These are phyloP conservation scores for Macrocentrus cingulum DNA, from an alignment of 1,140 invertebrate species.

Conservation along the genomic window DNA sequence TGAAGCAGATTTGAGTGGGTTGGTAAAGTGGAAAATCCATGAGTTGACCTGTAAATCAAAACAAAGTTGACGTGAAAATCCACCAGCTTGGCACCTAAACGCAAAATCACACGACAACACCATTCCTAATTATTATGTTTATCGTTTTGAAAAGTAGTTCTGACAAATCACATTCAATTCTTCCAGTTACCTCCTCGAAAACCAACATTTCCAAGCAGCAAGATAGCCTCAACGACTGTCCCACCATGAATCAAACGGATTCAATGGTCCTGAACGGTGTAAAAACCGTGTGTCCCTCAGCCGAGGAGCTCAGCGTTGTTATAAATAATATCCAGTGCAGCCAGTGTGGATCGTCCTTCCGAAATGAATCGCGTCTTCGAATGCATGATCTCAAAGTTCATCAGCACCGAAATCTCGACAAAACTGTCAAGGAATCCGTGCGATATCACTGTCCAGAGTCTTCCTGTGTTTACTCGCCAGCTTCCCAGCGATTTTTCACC, in stretches of 20 bases:
- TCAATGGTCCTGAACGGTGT: conserved; percentile 5
- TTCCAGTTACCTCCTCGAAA: too few species aligned
- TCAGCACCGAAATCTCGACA: conserved; percentile 44
- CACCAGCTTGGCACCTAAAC: too few species aligned
- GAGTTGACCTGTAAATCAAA: too few species aligned
- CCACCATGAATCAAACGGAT: conserved; percentile 2
- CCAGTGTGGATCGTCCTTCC: conserved; percentile 48
- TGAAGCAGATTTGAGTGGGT: too few species aligned
- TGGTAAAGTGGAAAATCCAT: too few species aligned
- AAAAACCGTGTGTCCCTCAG: conserved; percentile 48
- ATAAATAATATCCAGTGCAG: conserved; percentile 50
- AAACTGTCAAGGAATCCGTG: conserved; percentile 41
- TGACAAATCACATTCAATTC: too few species aligned
- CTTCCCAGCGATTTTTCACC: conserved; percentile 47
- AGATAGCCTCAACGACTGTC: too few species aligned
- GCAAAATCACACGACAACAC: too few species aligned
- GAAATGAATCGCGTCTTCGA: conserved; percentile 46
- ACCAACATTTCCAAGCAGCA: too few species aligned
- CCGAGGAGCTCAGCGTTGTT: conserved; percentile 51
- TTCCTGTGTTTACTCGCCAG: conserved; percentile 49
- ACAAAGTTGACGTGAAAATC: too few species aligned
- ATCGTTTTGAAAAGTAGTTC: too few species aligned
- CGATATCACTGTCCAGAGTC: conserved; percentile 53
- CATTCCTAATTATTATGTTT: too few species aligned
- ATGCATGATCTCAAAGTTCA: conserved; percentile 54